Evolutionary conservation across 2,797 vertebrate species (phyloP), one percentile per base, ranked within the genome.

Genomic region (Cynopterus sphinx): DNA sequence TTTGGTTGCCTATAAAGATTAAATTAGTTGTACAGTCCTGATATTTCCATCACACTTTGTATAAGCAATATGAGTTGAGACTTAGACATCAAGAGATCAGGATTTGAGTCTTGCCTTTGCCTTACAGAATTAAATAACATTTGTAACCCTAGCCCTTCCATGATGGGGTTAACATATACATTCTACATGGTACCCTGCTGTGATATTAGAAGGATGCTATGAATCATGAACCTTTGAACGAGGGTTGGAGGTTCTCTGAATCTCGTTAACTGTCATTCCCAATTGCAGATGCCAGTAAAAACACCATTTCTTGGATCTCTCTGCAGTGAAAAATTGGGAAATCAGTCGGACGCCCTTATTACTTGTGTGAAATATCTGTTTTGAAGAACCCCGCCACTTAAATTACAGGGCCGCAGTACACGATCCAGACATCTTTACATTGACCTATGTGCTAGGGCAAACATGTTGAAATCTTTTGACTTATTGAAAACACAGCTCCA

Each of bases 351-450:
- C 46, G 85, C 92, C 31, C 39, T 88, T 91, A 63, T 86, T 81
- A 61, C 39, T 79, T 92, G 33, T 51, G 49, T 92, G 94, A 2
- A 85, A 36, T 90, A 94, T 85, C 88, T 95, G 95, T 91, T 94
- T 94, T 6, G 84, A 94, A 92, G 75, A 92, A 88, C 21, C 83
- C 7, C 63, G 19, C 36, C 63, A 81, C 1, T 95, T 93, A 63
- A 79, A 71, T 97, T 81, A 67, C 2, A 97, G 24, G 22, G 39
- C 68, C 92, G 74, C 88, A 43, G 53, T 43, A 59, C 43, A 75
- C 97, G 96, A 79, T 87, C 17, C 46, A 92, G 85, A 83, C n/a
- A 71, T 84, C 11, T 90, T 90, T 63, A 71, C 57, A 41, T 0
- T 75, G 55, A 74, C 6, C 21, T 26, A 5, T 63, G 87, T 71